Percentiles rank a stretch among this genome's conserved stretches.
Evolutionary conservation across 2,113 vertebrate genomes (phyloP).

Genomic region (Silurus meridionalis): DNA sequence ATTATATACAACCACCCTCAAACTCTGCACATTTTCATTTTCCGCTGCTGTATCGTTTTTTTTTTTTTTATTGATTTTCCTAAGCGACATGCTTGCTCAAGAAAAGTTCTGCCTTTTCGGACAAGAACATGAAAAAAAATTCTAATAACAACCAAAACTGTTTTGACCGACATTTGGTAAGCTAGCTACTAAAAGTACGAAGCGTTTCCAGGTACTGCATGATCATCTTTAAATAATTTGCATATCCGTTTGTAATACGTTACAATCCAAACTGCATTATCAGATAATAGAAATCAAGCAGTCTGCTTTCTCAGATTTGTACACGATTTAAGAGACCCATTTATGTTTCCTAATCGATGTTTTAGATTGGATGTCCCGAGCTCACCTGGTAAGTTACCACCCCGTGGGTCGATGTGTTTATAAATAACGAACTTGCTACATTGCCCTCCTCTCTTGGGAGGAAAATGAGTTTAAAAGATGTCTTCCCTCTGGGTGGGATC

Average conservation of each 20-base stretch:
- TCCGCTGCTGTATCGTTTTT: neutral
- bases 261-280: neutral
- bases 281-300: neutral
- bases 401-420: constrained; percentile 95
- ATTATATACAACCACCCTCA: neutral
- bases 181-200: neutral
- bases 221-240: neutral
- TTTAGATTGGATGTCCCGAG: neutral
- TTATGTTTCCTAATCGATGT: too few relatives aligned
- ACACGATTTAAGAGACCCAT: neutral
- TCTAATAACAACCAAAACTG: neutral
- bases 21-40: neutral
- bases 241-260: neutral
- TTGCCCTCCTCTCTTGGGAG: constrained; percentile 91
- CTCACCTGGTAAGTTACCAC: constrained; percentile 87
- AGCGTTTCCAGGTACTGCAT: neutral
- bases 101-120: neutral
- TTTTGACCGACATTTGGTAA: neutral
- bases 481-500: constrained; percentile 90
- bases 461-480: constrained; percentile 93
- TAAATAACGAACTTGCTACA: constrained; percentile 96
- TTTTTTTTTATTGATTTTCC: neutral
- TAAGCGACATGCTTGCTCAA: neutral
- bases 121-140: neutral
- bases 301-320: neutral